phyloP scores from a whole-genome alignment of 2,797 vertebrate genomes.

The Halcyon smyrnensis region DNA sequence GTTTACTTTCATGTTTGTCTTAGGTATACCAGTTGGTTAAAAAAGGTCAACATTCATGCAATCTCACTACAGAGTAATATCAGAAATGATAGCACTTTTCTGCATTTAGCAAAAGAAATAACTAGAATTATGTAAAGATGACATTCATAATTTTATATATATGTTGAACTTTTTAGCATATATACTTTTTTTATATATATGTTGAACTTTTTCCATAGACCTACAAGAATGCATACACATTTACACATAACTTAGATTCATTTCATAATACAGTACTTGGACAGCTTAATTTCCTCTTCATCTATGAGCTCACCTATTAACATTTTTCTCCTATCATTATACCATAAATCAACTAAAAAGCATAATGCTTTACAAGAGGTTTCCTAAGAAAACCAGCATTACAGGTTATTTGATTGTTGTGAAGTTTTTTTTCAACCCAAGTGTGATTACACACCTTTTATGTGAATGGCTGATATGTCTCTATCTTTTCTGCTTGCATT shows the following conservation, averaged over 20 bases:
- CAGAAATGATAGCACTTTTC: background rate
- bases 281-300: background rate
- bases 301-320: background rate
- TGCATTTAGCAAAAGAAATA: background rate
- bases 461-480: background rate
- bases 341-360: background rate
- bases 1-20: background rate
- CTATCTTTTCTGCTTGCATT: background rate
- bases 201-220: background rate
- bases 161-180: background rate
- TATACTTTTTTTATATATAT: too few species aligned
- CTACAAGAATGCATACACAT: background rate
- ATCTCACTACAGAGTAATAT: background rate
- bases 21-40: background rate
- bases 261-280: background rate
- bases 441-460: background rate
- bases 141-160: background rate
- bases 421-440: rapidly evolving
- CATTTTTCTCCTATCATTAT: rapidly evolving
- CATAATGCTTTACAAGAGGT: background rate
- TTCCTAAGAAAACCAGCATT: background rate
- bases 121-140: background rate
- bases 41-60: background rate
- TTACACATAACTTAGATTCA: background rate
- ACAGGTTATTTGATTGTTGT: rapidly evolving